A percentile compares a stretch with the other conserved stretches of the same genome.
phyloP scores from a whole-genome alignment of 2,113 vertebrate genomes.

The Miniopterus natalensis region DNA sequence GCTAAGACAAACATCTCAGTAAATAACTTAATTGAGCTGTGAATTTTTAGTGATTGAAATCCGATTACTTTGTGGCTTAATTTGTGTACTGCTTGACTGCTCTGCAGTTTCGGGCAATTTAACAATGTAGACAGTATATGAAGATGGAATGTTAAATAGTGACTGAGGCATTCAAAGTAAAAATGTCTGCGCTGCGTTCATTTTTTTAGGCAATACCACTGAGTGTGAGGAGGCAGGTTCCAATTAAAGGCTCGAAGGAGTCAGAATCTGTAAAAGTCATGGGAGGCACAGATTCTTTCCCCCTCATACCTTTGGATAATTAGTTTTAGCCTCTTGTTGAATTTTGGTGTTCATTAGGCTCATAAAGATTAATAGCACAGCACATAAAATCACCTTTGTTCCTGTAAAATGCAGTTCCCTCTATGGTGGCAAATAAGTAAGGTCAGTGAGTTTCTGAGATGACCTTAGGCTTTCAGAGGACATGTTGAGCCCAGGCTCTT shows the following conservation, averaged over 20 bases:
- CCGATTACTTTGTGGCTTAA: slow-evolving; percentile 89
- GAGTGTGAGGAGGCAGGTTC: neutral
- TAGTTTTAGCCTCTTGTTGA: slow-evolving; percentile 75
- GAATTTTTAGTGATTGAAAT: slow-evolving; percentile 90
- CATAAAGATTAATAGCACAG: slow-evolving; percentile 83
- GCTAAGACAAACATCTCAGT: slow-evolving; percentile 87
- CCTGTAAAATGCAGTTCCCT: slow-evolving; percentile 49
- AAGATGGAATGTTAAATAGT: slow-evolving; percentile 86
- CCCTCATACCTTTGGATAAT: slow-evolving; percentile 74
- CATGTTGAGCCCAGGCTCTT: neutral
- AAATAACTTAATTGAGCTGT: slow-evolving; percentile 91
- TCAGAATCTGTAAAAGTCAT: neutral
- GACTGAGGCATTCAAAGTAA: slow-evolving; percentile 66
- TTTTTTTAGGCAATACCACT: neutral
- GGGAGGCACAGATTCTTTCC: neutral
- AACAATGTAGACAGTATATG: slow-evolving; percentile 85
- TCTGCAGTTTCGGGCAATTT: slow-evolving; percentile 87
- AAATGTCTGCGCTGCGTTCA: slow-evolving; percentile 66
- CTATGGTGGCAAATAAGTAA: slow-evolving; percentile 53
- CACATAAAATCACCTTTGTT: slow-evolving; percentile 47
- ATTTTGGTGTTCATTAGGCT: slow-evolving; percentile 67
- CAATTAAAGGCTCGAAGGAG: slow-evolving; percentile 51
- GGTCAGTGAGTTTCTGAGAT: slow-evolving; percentile 51
- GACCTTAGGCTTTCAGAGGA: slow-evolving; percentile 58
- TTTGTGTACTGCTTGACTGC: slow-evolving; percentile 88